Percentiles rank a stretch among this genome's conserved stretches.
Conservation (phyloP, 2,888 invertebrate species). For the Alsophila aescularia region DNA sequence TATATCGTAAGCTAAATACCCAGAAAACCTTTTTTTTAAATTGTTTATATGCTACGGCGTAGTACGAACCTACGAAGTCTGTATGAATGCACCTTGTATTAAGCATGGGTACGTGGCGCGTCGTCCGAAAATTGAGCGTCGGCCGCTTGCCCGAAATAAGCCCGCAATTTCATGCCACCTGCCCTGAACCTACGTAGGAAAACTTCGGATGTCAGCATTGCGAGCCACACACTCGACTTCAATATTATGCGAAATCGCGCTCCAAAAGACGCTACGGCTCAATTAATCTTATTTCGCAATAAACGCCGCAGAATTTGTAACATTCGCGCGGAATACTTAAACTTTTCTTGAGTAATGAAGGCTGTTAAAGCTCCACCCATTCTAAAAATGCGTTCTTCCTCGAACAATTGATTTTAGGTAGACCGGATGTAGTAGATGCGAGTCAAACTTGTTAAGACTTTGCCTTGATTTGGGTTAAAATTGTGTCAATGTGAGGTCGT, state of each 20-base stretch:
- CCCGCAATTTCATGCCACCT: conserved; percentile 1
- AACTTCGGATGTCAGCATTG: background rate
- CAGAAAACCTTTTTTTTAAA: too few relatives aligned
- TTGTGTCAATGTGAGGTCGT: conserved; percentile 12
- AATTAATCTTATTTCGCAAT: conserved; percentile 57
- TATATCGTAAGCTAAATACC: background rate
- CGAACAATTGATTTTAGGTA: conserved; percentile 13
- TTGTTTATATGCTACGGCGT: background rate
- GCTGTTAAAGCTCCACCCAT: conserved; percentile 40
- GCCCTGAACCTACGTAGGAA: background rate
- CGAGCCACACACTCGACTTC: conserved; percentile 18
- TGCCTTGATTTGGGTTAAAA: background rate
- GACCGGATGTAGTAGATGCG: background rate
- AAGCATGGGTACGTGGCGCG: background rate
- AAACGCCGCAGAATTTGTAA: conserved; percentile 52
- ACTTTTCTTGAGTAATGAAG: conserved; percentile 54
- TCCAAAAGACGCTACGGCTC: conserved; percentile 36
- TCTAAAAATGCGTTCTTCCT: conserved; percentile 37
- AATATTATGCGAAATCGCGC: conserved; percentile 41
- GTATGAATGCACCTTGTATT: background rate
- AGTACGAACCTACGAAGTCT: background rate
- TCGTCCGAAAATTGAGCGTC: background rate
- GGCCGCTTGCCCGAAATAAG: conserved; percentile 4
- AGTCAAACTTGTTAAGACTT: background rate
- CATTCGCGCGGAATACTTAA: conserved; percentile 45